Evolutionary conservation across 92 coral and sea anemone species (phyloP).

Genomic region (Heteractis magnifica): DNA sequence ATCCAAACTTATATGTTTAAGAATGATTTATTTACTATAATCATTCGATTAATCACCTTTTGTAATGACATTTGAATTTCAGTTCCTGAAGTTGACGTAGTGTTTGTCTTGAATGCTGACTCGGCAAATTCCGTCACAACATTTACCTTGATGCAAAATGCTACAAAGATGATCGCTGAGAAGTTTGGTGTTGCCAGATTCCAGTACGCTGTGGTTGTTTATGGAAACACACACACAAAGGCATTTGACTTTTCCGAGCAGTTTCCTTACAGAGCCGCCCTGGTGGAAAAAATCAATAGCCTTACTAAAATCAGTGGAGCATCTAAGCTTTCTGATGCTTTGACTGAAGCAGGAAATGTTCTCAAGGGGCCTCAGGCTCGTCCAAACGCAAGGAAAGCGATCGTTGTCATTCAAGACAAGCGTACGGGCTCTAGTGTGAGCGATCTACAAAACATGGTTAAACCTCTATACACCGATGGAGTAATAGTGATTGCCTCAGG

Average conservation of each 20-base stretch:
- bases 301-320: conserved; percentile 13
- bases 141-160: conserved; percentile 21
- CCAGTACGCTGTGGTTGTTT: conserved; percentile 32
- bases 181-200: conserved; percentile 34
- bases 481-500: conserved; percentile 25
- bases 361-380: conserved; percentile 21
- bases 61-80: neutral
- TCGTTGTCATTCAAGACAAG: conserved; percentile 29
- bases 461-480: conserved; percentile 22
- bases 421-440: conserved; percentile 5
- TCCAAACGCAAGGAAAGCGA: conserved; percentile 23
- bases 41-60: neutral
- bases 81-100: conserved; percentile 37
- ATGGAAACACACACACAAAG: conserved; percentile 17
- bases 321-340: conserved; percentile 18
- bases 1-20: neutral
- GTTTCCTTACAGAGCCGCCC: conserved; percentile 19
- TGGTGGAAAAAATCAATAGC: neutral
- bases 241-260: conserved; percentile 17
- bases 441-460: neutral
- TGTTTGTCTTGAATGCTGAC: conserved; percentile 32
- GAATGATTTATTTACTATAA: neutral
- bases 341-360: conserved; percentile 11
- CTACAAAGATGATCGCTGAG: conserved; percentile 13
- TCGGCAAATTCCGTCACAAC: conserved; percentile 15